Conservation (phyloP, 1,140 invertebrate species). For the Aradophagus sp. region DNA sequence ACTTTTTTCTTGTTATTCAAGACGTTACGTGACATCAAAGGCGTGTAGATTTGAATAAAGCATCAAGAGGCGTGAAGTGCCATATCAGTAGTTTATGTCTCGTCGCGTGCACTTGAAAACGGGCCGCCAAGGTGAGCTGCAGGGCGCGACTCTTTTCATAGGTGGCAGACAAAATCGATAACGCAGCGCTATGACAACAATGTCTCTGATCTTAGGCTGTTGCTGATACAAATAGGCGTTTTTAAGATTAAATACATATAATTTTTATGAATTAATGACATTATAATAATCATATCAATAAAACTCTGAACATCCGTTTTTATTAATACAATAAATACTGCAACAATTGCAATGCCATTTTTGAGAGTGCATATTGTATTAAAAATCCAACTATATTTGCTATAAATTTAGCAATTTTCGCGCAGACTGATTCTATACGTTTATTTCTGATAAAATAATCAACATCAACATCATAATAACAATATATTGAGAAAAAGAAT, state of each 20-base stretch:
- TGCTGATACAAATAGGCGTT: conserved; percentile 13
- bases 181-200: conserved; percentile 47
- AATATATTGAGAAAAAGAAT: too few relatives aligned
- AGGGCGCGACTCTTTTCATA: conserved; percentile 43
- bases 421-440: too few relatives aligned
- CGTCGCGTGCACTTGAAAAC: conserved; percentile 42
- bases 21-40: conserved; percentile 5
- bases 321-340: too few relatives aligned
- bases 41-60: conserved; percentile 25
- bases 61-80: conserved; percentile 40
- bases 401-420: too few relatives aligned
- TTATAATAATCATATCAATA: too few relatives aligned
- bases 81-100: conserved; percentile 41
- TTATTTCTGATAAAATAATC: too few relatives aligned
- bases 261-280: not conserved
- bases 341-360: too few relatives aligned
- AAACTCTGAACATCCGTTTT: too few relatives aligned
- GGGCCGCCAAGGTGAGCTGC: conserved; percentile 35
- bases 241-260: conserved; percentile 5
- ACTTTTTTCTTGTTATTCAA: not conserved
- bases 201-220: conserved; percentile 36
- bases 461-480: too few relatives aligned
- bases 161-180: conserved; percentile 63
- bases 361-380: too few relatives aligned
- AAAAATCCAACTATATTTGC: too few relatives aligned